phyloP scores from a whole-genome alignment of 1,140 invertebrate species.

The Drosophila pallidifrons region DNA sequence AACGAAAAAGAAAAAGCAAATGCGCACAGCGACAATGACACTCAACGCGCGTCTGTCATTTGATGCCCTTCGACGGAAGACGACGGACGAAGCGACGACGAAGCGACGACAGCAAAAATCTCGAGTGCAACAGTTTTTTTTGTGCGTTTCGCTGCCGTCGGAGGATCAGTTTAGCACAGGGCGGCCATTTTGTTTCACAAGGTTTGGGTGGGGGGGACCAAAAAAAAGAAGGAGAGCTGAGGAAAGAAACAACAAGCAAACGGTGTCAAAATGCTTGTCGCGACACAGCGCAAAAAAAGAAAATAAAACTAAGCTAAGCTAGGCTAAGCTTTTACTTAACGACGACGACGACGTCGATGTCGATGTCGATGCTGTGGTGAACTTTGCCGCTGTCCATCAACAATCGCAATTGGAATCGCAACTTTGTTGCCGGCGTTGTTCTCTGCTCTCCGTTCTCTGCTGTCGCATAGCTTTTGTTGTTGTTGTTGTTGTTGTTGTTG shows the following conservation, averaged over 20 bases:
- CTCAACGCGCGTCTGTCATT: constrained; percentile 25
- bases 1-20: too few species aligned
- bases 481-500: too few species aligned
- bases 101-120: not conserved
- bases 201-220: not conserved
- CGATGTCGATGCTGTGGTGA: constrained; percentile 26
- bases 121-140: constrained; percentile 39
- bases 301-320: constrained; percentile 59
- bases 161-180: constrained; percentile 29
- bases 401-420: constrained; percentile 29
- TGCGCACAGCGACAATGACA: constrained; percentile 22
- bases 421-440: constrained; percentile 53
- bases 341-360: constrained; percentile 9
- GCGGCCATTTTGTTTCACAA: constrained; percentile 16
- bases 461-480: constrained; percentile 35
- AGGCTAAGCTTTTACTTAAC: constrained; percentile 52
- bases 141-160: constrained; percentile 23
- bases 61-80: constrained; percentile 43
- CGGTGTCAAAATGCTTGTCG: constrained; percentile 78
- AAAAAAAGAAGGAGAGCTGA: not conserved
- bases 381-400: not conserved
- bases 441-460: not conserved
- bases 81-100: constrained; percentile 32
- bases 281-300: constrained; percentile 38
- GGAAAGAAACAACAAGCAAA: constrained; percentile 34